Conservation (phyloP, 2,888 invertebrate genomes). For the Tiliacea citrago region DNA sequence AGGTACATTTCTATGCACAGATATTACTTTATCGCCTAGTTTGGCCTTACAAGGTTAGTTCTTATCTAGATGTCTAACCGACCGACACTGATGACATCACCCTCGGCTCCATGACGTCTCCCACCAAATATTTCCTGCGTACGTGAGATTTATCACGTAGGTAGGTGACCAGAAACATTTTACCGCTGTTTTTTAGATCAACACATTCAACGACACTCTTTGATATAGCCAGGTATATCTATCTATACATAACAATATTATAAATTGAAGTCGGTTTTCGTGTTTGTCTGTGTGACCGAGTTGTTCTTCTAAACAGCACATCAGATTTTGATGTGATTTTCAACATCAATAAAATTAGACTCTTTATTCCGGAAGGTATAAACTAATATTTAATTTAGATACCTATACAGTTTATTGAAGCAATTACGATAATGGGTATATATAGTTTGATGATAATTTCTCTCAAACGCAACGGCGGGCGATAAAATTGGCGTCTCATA, state of each 20-base stretch:
- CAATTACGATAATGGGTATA: background rate
- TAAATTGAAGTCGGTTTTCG: background rate
- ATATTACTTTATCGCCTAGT: slow-evolving; percentile 31
- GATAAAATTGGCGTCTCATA: background rate
- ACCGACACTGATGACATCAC: slow-evolving; percentile 47
- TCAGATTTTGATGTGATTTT: background rate
- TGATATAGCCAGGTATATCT: slow-evolving; percentile 4
- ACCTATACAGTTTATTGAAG: background rate
- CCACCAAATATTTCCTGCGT: slow-evolving; percentile 54
- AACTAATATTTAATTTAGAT: background rate
- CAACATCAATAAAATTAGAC: background rate
- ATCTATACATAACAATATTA: background rate
- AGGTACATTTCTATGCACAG: slow-evolving; percentile 3
- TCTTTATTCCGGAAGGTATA: background rate
- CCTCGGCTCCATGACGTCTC: slow-evolving; percentile 35
- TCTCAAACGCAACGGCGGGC: background rate
- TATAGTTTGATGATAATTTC: background rate
- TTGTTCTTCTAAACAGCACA: background rate
- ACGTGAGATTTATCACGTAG: slow-evolving; percentile 62
- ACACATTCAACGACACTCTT: slow-evolving; percentile 12
- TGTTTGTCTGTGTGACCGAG: background rate
- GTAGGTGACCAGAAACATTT: slow-evolving; percentile 15
- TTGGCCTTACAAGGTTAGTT: slow-evolving; percentile 42
- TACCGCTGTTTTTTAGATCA: slow-evolving; percentile 31
- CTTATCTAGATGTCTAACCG: slow-evolving; percentile 45